Base-by-base conservation (phyloP, 2,888 invertebrate species). In the Cynaeus angustus region DNA sequence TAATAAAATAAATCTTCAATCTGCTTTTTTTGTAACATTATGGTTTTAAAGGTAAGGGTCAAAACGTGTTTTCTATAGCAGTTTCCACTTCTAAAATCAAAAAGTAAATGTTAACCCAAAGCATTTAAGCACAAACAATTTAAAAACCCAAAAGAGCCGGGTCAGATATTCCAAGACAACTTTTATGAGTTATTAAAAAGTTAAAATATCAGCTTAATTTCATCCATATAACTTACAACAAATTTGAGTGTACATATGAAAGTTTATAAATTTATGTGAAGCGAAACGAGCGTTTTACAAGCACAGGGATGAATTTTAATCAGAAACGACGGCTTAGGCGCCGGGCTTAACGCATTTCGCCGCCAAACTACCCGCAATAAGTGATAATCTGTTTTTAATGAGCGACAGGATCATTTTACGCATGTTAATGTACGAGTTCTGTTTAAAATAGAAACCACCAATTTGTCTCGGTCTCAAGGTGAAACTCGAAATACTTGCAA, bases 331-430 rank as follows among this genome's bases (percentile, higher is more conserved):
- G 72, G 73, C 65, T 71, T 68, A 65, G 77, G 75, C 77, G 77
- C 77, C 77, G 68, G 66, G 66, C 72, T 71, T 66, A 71, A 68
- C 72, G 70, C 72, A 74, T 72, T 73, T 74, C 70, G 69, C 70
- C 48, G 58, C 68, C 65, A 73, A 78, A 76, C 75, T 76, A 74
- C 74, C 74, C 75, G 73, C 75, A 77, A 77, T 77, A 74, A 78
- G 72, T 74, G 76, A 73, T 76, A 77, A 78, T 76, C 75, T 73
- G 66, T 69, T 74, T 75, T 77, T 77, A 77, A 78, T 77, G 77
- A 72, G 75, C 65, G 70, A 58, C 67, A 71, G 68, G 70, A 72
- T 66, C 66, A 68, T 69, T 73, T 48, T 48, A 68, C 43, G 50
- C 46, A 68, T 68, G 50, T 56, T 68, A 68, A 68, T 68, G 56